Evolutionary conservation across 2,113 vertebrate genomes (phyloP).

Genomic region (Brienomyrus brachyistius): DNA sequence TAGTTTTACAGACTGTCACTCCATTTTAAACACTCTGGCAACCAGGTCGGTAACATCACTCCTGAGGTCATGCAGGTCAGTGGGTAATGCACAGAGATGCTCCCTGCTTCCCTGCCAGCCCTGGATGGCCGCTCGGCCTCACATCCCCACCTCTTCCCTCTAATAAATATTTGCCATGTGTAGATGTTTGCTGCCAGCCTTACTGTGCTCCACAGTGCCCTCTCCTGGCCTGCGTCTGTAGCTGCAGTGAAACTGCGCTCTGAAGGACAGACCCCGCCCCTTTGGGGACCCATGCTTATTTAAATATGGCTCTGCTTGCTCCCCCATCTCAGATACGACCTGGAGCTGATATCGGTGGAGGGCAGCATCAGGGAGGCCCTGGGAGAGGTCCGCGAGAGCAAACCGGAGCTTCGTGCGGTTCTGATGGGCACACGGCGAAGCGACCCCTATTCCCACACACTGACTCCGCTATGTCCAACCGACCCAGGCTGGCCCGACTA

Average conservation of each 20-base stretch:
- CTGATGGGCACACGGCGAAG: conserved; percentile 89
- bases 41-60: not conserved
- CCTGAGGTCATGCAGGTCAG: not conserved
- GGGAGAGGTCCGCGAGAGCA: conserved; percentile 58
- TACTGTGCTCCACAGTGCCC: not conserved
- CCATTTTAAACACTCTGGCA: not conserved
- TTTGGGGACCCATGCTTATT: not conserved
- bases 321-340: conserved; percentile 59
- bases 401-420: conserved; percentile 72
- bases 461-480: conserved; percentile 70
- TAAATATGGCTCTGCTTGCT: not conserved
- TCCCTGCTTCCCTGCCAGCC: not conserved
- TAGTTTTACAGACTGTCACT: not conserved
- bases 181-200: not conserved
- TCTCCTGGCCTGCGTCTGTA: not conserved
- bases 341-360: conserved; percentile 72
- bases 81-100: not conserved
- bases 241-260: not conserved
- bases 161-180: not conserved
- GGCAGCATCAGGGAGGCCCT: conserved; percentile 81
- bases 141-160: not conserved
- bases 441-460: conserved; percentile 79
- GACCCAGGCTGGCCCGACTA: conserved; percentile 83
- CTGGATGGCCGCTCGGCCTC: not conserved
- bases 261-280: not conserved